These are phyloP conservation scores for Syritta pipiens DNA, from an alignment of 2,888 invertebrate species.

Conservation along the genomic window DNA sequence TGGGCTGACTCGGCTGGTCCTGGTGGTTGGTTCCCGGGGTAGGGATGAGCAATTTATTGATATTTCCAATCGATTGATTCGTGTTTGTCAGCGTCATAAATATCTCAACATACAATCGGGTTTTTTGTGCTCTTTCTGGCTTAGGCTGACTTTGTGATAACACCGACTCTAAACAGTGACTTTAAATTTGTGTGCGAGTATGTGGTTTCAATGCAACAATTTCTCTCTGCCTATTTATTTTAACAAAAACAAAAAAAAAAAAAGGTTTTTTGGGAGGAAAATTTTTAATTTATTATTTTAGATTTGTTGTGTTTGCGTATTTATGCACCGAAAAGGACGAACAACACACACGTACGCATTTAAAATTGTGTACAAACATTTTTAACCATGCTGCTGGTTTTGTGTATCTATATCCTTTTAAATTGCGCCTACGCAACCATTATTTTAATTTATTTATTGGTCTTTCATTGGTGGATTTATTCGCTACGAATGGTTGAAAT, in stretches of 20 bases:
- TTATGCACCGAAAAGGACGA: constrained; percentile 37
- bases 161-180: no score
- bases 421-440: constrained; percentile 72
- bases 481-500: constrained; percentile 73
- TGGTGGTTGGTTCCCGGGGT: neutral
- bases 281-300: constrained; percentile 67
- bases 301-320: constrained; percentile 60
- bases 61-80: constrained; percentile 69
- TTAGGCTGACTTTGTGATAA: no score
- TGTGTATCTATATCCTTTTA: constrained; percentile 51
- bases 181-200: no score
- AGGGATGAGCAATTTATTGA: constrained; percentile 49
- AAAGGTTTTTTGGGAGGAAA: constrained; percentile 39
- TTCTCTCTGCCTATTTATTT: constrained; percentile 31
- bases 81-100: constrained; percentile 58
- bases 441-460: constrained; percentile 79
- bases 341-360: neutral
- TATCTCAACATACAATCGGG: constrained; percentile 22
- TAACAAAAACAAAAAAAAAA: no score
- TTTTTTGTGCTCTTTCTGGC: constrained; percentile 7
- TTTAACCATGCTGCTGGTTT: constrained; percentile 9
- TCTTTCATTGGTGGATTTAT: constrained; percentile 78
- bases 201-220: constrained; percentile 53
- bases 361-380: constrained; percentile 11
- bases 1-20: no score